Evolutionary conservation across 2,888 invertebrate genomes (phyloP), one percentile per base, ranked within the genome.

Genomic region (Acrobasis suavella): DNA sequence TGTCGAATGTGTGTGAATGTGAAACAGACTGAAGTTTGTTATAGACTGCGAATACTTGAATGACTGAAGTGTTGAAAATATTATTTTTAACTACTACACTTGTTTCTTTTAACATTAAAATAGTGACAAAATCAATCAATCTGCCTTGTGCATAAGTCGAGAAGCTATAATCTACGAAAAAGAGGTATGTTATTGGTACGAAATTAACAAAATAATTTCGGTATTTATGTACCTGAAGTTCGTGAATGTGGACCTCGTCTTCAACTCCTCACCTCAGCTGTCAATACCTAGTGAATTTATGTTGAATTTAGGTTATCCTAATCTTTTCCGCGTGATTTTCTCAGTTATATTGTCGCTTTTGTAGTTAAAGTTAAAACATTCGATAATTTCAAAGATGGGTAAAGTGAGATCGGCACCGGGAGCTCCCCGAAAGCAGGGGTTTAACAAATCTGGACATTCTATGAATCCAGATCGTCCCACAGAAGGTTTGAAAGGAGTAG

Each of bases 401-500:
- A 97, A 97, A 92, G 95, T 96, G 69, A 93, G 95, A 64, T 96
- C 96, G 65, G 87, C 93, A 1, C 85, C 94, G 77, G 96, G 96
- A 62, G 93, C 96, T 39, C 96, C 97, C 91, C 95, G 96, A 12
- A 97, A 95, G 78, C 95, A 97, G 92, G 96, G 97, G 59, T 95
- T 97, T 78, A 97, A 97, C 79, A 95, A 95, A 78, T 97, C 97
- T 46, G 95, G 94, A 46, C 98, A 98, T 91, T 98, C 98, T 62
- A 97, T 99, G 97, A 99, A 99, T 85, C 98, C 98, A 22, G 98
- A 98, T 72, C 94, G 98, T 60, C 93, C 95, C 14, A 94, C 93
- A 15, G 95, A 95, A 75, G 96, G 95, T 0, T 89, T 98, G 62
- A 96, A 97, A 89, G 97, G 97, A 61, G 97, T 97, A 14, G 96